These are phyloP conservation scores for Neoitamus cyanurus DNA, from an alignment of 2,888 invertebrate species.

Conservation along the genomic window DNA sequence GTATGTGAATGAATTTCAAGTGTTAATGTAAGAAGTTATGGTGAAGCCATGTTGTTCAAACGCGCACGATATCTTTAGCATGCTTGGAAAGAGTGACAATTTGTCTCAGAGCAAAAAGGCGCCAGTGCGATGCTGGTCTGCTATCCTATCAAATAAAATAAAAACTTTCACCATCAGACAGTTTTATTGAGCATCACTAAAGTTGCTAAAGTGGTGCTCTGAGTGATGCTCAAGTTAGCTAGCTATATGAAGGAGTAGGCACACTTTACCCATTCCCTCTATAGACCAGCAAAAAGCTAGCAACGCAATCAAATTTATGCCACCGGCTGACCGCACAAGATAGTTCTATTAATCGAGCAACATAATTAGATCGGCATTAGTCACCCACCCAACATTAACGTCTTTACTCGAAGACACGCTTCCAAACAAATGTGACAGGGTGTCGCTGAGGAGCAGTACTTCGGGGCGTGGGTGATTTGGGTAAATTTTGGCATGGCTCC, in stretches of 20 bases:
- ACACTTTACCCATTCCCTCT: neutral
- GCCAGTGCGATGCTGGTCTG: too few relatives aligned
- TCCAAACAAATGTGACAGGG: slow-evolving; percentile 5
- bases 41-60: too few relatives aligned
- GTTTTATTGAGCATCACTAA: too few relatives aligned
- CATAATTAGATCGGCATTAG: slow-evolving; percentile 32
- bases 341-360: slow-evolving; percentile 13
- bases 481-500: slow-evolving; percentile 5
- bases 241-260: neutral
- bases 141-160: too few relatives aligned
- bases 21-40: too few relatives aligned
- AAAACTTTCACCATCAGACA: too few relatives aligned
- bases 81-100: too few relatives aligned
- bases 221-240: neutral
- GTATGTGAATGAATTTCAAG: too few relatives aligned
- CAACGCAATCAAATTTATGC: neutral
- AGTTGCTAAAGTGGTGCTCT: too few relatives aligned
- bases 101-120: too few relatives aligned
- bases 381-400: slow-evolving; percentile 7
- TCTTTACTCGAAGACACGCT: slow-evolving; percentile 4
- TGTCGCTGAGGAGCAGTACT: neutral
- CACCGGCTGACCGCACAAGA: neutral
- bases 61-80: too few relatives aligned
- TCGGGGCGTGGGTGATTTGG: slow-evolving; percentile 18
- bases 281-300: neutral